Evolutionary conservation across 2,888 invertebrate genomes (phyloP).

Genomic region (Sussaba pulchella): DNA sequence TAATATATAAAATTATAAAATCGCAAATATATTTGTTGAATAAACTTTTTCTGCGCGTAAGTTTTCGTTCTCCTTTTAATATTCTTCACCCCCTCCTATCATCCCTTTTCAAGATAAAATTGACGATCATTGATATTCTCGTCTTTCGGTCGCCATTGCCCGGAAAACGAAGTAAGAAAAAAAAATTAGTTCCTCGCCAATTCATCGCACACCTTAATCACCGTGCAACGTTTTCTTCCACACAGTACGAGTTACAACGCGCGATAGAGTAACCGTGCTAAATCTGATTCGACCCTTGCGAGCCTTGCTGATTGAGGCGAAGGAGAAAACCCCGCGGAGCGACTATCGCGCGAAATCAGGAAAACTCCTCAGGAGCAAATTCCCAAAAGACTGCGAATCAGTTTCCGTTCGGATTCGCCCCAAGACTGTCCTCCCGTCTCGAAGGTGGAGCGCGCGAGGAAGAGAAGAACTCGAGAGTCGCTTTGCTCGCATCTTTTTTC

Average conservation of each 20-base stretch:
- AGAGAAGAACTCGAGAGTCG: slow-evolving; percentile 48
- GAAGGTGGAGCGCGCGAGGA: slow-evolving; percentile 51
- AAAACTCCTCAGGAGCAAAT: slow-evolving; percentile 68
- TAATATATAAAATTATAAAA: too few relatives aligned
- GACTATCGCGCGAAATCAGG: slow-evolving; percentile 72
- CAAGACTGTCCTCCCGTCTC: slow-evolving; percentile 70
- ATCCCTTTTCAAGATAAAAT: too few relatives aligned
- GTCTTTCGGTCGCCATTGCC: too few relatives aligned
- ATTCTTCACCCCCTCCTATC: too few relatives aligned
- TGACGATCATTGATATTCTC: too few relatives aligned
- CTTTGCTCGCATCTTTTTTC: slow-evolving; percentile 43
- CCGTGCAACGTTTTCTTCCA: slow-evolving; percentile 21
- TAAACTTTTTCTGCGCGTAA: too few relatives aligned
- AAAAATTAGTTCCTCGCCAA: background rate
- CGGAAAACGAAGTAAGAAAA: background rate
- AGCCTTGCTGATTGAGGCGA: slow-evolving; percentile 63
- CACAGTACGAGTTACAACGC: slow-evolving; percentile 32
- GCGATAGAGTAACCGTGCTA: slow-evolving; percentile 52
- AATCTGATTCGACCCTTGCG: slow-evolving; percentile 66
- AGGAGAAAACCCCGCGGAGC: slow-evolving; percentile 39
- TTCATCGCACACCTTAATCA: slow-evolving; percentile 14
- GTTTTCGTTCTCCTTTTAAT: too few relatives aligned
- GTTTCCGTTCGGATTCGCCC: slow-evolving; percentile 79
- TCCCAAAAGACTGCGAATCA: slow-evolving; percentile 80
- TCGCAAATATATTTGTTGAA: too few relatives aligned